Percentiles rank a stretch among this genome's conserved stretches.
Evolutionary conservation across 2,888 invertebrate species (phyloP).

Genomic region (Philopedon plagiatum): DNA sequence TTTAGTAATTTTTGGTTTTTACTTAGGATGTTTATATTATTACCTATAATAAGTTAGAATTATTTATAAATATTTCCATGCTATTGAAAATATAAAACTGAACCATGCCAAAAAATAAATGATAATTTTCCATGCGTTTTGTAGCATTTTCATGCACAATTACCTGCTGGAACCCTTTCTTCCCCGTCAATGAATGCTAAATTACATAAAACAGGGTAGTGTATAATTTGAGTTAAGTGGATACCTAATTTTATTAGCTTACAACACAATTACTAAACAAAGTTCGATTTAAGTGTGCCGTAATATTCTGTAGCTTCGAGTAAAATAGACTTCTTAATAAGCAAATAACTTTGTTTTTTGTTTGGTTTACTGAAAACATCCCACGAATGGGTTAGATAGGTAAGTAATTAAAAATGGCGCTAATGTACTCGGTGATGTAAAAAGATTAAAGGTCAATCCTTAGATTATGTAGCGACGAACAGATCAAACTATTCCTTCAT

Average conservation of each 20-base stretch:
- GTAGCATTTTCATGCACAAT: conserved; percentile 58
- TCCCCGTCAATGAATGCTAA: conserved; percentile 78
- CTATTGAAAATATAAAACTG: not conserved
- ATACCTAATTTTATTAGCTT: not conserved
- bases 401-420: not conserved
- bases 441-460: too few relatives aligned
- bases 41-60: not conserved
- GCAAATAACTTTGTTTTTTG: not conserved
- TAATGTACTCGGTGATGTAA: too few relatives aligned
- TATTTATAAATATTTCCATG: not conserved
- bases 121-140: conserved; percentile 51
- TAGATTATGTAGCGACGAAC: too few relatives aligned
- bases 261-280: not conserved
- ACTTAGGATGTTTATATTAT: too few relatives aligned
- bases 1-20: not conserved
- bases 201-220: conserved; percentile 37
- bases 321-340: conserved; percentile 12
- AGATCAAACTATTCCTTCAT: too few relatives aligned
- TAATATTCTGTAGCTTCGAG: not conserved
- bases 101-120: conserved; percentile 38
- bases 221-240: not conserved
- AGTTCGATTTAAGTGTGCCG: not conserved
- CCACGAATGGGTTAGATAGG: not conserved
- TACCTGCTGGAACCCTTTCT: conserved; percentile 80
- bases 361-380: not conserved